Base-by-base conservation (phyloP, 1,140 invertebrate genomes). In the Eupeodes corollae region DNA sequence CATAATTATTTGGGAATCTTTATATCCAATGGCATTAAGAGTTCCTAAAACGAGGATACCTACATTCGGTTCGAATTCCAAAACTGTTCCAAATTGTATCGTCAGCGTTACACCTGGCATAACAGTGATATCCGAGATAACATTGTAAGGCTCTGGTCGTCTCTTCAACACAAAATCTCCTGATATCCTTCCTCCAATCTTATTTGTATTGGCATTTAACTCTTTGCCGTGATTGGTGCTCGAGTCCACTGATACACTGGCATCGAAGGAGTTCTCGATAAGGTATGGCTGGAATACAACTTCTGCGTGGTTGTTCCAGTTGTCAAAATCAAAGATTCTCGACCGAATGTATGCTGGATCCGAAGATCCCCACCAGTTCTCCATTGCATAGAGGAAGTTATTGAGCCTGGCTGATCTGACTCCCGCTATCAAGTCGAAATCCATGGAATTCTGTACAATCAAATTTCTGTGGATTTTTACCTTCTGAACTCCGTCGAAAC, bases 241-340 rank as follows among this genome's bases (percentile, higher is more conserved):
- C 0, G 56, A 49, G 56, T 78, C 83, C 0, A 79, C 75, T 0
- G 87, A 90, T n/a, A 87, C 72, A 48, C 83, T 85, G 0, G 81
- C 77, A 51, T 85, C 80, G 55, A 89, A 79, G 41, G 76, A 73
- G 56, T 89, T 79, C 61, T 82, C 81, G 34, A 82, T 75, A 34
- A 97, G 75, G 68, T 83, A 99, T 0, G 94, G 95, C 48, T 80
- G 76, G 68, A 86, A 99, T 15, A 83, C 76, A 0, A 92, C 93
- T 33, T 94, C 79, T 0, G 93, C 92, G 67, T 93, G 94, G 70
- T 92, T 91, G 64, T 99, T 99, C 96, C 96, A 98, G 63, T 98
- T 95, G 68, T 99, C 93, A 73, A 99, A 98, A 73, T 99, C 97
- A 68, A 99, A 99, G 55, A 99, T 96, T 61, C 83, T 78, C 41